Evolutionary conservation across 2,888 invertebrate species (phyloP).

Genomic region (Lamellibrachia satsuma): DNA sequence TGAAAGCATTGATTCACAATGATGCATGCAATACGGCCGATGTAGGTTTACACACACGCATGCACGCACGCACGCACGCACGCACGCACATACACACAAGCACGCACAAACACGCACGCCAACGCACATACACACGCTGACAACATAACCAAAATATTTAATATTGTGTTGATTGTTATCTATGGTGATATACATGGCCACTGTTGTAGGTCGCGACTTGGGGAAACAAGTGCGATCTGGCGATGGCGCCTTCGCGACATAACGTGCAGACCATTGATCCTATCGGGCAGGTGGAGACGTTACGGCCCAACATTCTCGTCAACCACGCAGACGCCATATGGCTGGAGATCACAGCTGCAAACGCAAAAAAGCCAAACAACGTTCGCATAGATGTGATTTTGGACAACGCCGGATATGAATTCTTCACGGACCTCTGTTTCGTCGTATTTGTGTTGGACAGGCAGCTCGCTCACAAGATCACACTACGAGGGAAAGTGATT

Average conservation of each 20-base stretch:
- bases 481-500: constrained; percentile 85
- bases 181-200: background rate
- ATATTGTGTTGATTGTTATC: background rate
- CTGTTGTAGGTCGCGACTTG: constrained; percentile 77
- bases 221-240: constrained; percentile 95
- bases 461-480: constrained; percentile 74
- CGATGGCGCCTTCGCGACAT: constrained; percentile 79
- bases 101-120: too few species aligned
- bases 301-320: constrained; percentile 73
- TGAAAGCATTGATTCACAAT: too few species aligned
- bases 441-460: constrained; percentile 79
- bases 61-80: too few species aligned
- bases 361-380: constrained; percentile 25
- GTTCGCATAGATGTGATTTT: constrained; percentile 70
- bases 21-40: too few species aligned
- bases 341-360: constrained; percentile 53
- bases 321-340: constrained; percentile 73
- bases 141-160: background rate
- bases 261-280: constrained; percentile 71
- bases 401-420: constrained; percentile 94
- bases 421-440: constrained; percentile 87
- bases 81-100: too few species aligned
- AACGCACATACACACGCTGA: background rate
- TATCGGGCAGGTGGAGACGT: constrained; percentile 69
- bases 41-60: too few species aligned